Evolutionary conservation across 2,888 invertebrate species (phyloP).

Genomic region (Emmelina monodactyla): DNA sequence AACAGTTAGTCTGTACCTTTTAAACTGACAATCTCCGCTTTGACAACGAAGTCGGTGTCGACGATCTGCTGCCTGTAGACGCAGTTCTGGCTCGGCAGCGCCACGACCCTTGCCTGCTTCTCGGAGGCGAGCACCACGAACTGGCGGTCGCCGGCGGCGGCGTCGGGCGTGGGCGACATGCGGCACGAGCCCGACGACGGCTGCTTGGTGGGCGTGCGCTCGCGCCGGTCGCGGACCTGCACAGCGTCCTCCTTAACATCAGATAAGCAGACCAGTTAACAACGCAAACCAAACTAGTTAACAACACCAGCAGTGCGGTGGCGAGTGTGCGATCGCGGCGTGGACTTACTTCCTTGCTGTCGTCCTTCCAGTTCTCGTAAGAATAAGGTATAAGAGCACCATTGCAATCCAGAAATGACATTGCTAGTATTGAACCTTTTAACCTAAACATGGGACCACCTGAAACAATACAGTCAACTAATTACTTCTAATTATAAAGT

Average conservation of each 20-base stretch:
- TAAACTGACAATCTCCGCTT: constrained; percentile 90
- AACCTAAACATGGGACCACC: constrained; percentile 96
- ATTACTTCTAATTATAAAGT: no score
- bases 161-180: constrained; percentile 78
- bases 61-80: constrained; percentile 92
- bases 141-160: constrained; percentile 78
- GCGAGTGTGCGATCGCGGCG: background rate
- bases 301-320: background rate
- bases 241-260: background rate
- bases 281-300: no score
- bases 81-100: constrained; percentile 94
- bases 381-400: constrained; percentile 91
- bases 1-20: no score
- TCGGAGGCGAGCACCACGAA: constrained; percentile 94
- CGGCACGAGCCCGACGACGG: constrained; percentile 65
- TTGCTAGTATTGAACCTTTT: constrained; percentile 92
- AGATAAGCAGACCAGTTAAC: background rate
- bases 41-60: constrained; percentile 92
- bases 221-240: constrained; percentile 46
- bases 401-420: constrained; percentile 96
- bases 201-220: constrained; percentile 71
- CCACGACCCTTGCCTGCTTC: constrained; percentile 93
- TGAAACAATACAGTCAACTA: constrained; percentile 41
- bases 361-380: constrained; percentile 93
- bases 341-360: constrained; percentile 70